phyloP scores from a whole-genome alignment of 2,797 vertebrate genomes.

The Bradypodion pumilum region DNA sequence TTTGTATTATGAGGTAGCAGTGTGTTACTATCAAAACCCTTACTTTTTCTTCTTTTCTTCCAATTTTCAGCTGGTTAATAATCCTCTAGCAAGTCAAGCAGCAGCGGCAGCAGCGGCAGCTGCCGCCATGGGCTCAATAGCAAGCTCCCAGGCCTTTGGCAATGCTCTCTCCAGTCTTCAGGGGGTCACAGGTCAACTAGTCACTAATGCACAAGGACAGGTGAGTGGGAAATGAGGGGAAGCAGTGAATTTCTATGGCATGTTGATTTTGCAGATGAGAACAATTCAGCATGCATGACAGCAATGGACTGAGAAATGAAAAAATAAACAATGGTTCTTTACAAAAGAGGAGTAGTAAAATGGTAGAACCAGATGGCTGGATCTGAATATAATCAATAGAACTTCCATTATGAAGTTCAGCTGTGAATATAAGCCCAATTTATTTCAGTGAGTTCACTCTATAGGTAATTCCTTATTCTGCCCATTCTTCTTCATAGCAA shows the following conservation, averaged over 20 bases:
- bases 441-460: neutral
- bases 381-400: too few relatives aligned
- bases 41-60: constrained; percentile 64
- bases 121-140: constrained; percentile 91
- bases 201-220: constrained; percentile 99
- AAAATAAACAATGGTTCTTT: constrained; percentile 74
- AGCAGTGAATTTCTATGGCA: constrained; percentile 71
- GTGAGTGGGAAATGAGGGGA: constrained; percentile 81
- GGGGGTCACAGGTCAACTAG: constrained; percentile 95
- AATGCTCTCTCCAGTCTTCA: constrained; percentile 94
- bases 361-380: constrained; percentile 45
- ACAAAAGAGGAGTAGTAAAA: constrained; percentile 55
- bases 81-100: constrained; percentile 94
- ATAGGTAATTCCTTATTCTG: neutral
- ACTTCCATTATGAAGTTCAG: too few relatives aligned
- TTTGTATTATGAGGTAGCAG: constrained; percentile 6
- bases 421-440: neutral
- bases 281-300: constrained; percentile 71
- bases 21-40: constrained; percentile 44
- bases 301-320: constrained; percentile 47
- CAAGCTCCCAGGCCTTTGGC: constrained; percentile 94
- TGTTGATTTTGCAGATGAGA: constrained; percentile 70
- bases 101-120: constrained; percentile 88
- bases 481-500: constrained; percentile 13
- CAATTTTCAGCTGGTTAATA: constrained; percentile 87